Conservation (phyloP, 2,888 invertebrate species). For the Drosophila robusta region DNA sequence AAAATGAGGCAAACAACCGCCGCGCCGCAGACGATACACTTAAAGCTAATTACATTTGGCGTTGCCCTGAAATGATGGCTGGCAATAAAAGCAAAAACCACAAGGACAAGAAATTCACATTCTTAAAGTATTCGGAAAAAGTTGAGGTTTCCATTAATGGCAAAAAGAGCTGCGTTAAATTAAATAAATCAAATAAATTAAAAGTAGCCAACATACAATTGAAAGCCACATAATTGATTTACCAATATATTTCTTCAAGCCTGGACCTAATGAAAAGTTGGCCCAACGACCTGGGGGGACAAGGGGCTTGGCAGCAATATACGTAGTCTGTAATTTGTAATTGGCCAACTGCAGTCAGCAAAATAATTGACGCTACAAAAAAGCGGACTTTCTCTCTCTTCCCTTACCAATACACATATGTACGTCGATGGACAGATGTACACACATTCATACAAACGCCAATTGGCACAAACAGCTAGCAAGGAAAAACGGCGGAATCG, state of each 20-base stretch:
- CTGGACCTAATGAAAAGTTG: constrained; percentile 39
- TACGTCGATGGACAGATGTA: background rate
- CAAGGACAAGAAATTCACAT: constrained; percentile 24
- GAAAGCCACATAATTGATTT: constrained; percentile 70
- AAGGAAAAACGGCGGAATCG: constrained; percentile 55
- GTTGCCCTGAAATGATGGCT: constrained; percentile 48
- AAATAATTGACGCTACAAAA: constrained; percentile 68
- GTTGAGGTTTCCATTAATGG: constrained; percentile 28
- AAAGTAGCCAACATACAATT: constrained; percentile 42
- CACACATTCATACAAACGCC: constrained; percentile 51
- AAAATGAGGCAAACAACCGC: constrained; percentile 38
- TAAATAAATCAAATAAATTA: constrained; percentile 55
- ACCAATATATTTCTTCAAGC: constrained; percentile 58
- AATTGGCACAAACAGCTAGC: constrained; percentile 56
- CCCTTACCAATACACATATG: constrained; percentile 4
- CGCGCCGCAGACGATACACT: constrained; percentile 61
- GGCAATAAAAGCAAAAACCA: constrained; percentile 35
- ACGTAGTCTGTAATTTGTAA: constrained; percentile 69
- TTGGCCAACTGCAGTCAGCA: constrained; percentile 60
- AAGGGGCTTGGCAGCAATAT: background rate
- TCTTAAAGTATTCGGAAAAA: constrained; percentile 24
- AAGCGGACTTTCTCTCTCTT: background rate
- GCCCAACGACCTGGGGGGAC: background rate
- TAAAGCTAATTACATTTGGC: constrained; percentile 73
- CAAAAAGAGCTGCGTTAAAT: constrained; percentile 27